phyloP scores from a whole-genome alignment of 2,888 invertebrate species.

The Diachrysia chrysitis region DNA sequence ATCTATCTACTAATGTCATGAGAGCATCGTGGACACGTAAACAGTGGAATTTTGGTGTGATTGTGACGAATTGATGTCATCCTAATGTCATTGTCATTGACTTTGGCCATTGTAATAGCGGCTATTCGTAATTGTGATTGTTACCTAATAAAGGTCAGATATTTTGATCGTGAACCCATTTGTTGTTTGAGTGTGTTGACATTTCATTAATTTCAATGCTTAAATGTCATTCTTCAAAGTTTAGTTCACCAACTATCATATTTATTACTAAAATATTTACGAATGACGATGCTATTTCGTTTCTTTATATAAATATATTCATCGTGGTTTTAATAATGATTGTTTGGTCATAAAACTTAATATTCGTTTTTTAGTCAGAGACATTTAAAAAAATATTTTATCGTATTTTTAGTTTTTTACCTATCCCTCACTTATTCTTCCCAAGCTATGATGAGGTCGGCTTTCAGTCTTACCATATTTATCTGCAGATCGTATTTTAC shows the following conservation, averaged over 20 bases:
- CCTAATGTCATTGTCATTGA: constrained; percentile 49
- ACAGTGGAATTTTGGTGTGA: constrained; percentile 17
- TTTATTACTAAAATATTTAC: not conserved
- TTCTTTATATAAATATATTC: too few relatives aligned
- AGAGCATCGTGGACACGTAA: constrained; percentile 6
- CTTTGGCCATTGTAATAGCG: constrained; percentile 39
- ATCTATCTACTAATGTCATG: not conserved
- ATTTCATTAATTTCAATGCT: not conserved
- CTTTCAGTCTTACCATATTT: too few relatives aligned
- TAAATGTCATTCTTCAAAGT: constrained; percentile 2
- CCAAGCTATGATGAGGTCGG: too few relatives aligned
- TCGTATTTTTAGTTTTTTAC: too few relatives aligned
- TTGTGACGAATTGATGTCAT: constrained; percentile 41
- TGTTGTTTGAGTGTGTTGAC: not conserved
- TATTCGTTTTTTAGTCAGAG: too few relatives aligned
- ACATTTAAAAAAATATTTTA: too few relatives aligned
- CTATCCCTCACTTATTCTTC: too few relatives aligned
- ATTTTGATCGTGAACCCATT: constrained; percentile 15
- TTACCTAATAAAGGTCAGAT: constrained; percentile 32
- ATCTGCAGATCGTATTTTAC: too few relatives aligned
- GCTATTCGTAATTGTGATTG: constrained; percentile 21
- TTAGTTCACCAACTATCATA: not conserved
- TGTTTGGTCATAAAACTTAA: too few relatives aligned
- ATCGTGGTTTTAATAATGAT: too few relatives aligned
- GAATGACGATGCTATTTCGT: not conserved